Percentiles rank a stretch among this genome's conserved stretches.
These are phyloP conservation scores for Sterrhoptilus dennistouni DNA, from an alignment of 2,113 vertebrate species.

Conservation along the genomic window DNA sequence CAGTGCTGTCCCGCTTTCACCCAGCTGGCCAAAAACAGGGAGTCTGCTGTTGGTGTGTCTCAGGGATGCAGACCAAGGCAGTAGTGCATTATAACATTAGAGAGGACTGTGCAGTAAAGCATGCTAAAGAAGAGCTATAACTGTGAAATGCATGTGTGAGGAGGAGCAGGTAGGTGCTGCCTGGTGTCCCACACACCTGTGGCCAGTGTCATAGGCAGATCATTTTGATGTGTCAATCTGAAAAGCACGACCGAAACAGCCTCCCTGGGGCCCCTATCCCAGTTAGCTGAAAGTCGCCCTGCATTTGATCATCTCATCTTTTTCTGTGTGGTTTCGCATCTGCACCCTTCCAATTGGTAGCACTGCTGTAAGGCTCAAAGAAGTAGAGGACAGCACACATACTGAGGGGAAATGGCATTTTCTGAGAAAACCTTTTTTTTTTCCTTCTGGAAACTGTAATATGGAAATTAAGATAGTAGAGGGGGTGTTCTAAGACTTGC, in stretches of 20 bases:
- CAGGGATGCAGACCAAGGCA: not conserved
- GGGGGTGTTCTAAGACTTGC: not conserved
- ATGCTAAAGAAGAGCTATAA: not conserved
- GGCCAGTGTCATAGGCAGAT: rapidly evolving
- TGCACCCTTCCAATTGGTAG: not conserved
- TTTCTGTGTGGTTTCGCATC: not conserved
- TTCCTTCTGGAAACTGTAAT: not conserved
- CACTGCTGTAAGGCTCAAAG: not conserved
- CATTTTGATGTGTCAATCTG: not conserved
- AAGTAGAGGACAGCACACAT: not conserved
- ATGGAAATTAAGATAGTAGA: not conserved
- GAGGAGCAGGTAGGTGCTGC: not conserved
- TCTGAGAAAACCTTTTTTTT: not conserved
- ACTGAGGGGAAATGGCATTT: not conserved
- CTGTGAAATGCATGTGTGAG: not conserved
- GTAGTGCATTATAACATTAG: rapidly evolving
- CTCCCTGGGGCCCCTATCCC: not conserved
- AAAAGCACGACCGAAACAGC: not conserved
- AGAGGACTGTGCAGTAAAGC: not conserved
- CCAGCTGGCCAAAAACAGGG: not conserved
- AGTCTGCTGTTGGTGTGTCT: rapidly evolving
- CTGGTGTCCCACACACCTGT: not conserved
- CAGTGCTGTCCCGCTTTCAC: rapidly evolving
- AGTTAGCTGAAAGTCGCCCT: not conserved
- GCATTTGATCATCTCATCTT: not conserved